Percentiles rank a stretch among this genome's conserved stretches.
These are phyloP conservation scores for Drosophila mauritiana DNA, from an alignment of 1,140 invertebrate genomes.

Conservation along the genomic window DNA sequence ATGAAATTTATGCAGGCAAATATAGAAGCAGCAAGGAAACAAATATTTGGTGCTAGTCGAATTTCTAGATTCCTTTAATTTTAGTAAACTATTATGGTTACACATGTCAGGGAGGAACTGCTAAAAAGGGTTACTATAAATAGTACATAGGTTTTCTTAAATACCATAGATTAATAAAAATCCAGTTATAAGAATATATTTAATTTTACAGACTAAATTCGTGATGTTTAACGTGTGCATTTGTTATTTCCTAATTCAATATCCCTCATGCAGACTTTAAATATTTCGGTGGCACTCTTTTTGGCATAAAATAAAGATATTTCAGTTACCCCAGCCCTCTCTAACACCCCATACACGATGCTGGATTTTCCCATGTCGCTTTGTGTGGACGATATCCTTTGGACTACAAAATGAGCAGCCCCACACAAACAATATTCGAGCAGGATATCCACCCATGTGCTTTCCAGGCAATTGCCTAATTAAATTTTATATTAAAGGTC, in stretches of 20 bases:
- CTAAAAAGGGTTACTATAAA: too few relatives aligned
- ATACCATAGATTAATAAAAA: too few relatives aligned
- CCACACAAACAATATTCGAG: conserved; percentile 19
- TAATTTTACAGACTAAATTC: neutral
- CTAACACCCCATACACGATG: conserved; percentile 49
- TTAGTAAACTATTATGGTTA: too few relatives aligned
- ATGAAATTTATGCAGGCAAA: conserved; percentile 50
- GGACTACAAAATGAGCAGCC: conserved; percentile 13
- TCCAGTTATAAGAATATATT: too few relatives aligned
- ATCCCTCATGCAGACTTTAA: neutral
- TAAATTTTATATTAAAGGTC: conserved; percentile 80
- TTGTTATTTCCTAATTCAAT: conserved; percentile 9
- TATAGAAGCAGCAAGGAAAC: neutral
- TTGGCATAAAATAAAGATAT: conserved; percentile 59
- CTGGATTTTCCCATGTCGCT: conserved; percentile 14
- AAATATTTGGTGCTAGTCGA: conserved; percentile 5
- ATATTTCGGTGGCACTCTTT: neutral
- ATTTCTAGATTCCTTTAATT: neutral
- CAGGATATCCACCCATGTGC: conserved; percentile 42
- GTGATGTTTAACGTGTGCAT: neutral
- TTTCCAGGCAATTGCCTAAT: conserved; percentile 73
- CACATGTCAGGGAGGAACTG: too few relatives aligned
- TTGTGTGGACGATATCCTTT: conserved; percentile 5
- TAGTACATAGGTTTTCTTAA: too few relatives aligned
- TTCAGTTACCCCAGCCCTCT: conserved; percentile 33